These are phyloP conservation scores for Rhorus exstirpatorius DNA, from an alignment of 2,888 invertebrate species.

Conservation along the genomic window DNA sequence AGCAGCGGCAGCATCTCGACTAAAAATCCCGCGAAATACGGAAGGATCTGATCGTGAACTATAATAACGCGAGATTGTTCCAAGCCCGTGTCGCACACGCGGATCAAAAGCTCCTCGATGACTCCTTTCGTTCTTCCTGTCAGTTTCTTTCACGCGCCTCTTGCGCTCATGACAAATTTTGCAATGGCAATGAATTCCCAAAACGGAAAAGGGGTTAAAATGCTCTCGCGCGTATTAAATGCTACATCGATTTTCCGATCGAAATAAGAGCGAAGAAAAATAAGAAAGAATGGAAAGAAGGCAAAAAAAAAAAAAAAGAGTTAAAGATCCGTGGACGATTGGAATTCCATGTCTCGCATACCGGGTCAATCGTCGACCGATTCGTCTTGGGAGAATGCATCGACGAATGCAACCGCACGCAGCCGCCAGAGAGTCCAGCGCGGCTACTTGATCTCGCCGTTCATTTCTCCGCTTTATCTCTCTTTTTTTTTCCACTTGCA, in stretches of 20 bases:
- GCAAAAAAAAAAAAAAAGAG: slow-evolving; percentile 13
- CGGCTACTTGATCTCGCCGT: slow-evolving; percentile 55
- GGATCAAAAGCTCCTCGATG: neutral
- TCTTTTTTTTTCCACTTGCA: slow-evolving; percentile 33
- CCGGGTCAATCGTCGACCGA: slow-evolving; percentile 79
- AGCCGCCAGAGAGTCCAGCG: slow-evolving; percentile 16
- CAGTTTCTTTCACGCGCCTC: slow-evolving; percentile 1
- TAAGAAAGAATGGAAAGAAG: slow-evolving; percentile 19
- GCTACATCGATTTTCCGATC: slow-evolving; percentile 7
- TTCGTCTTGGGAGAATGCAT: slow-evolving; percentile 67
- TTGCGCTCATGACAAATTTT: slow-evolving; percentile 36
- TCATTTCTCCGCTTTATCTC: slow-evolving; percentile 37
- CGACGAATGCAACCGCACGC: slow-evolving; percentile 61
- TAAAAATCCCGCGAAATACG: neutral
- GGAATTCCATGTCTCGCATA: slow-evolving; percentile 80
- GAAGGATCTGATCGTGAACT: too few species aligned
- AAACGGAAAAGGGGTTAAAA: slow-evolving; percentile 11
- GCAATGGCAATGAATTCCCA: neutral
- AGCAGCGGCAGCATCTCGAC: slow-evolving; percentile 14
- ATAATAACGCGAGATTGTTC: neutral
- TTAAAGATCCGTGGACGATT: slow-evolving; percentile 53
- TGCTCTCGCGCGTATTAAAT: slow-evolving; percentile 33
- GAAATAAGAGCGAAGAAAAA: slow-evolving; percentile 42
- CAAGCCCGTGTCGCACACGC: neutral
- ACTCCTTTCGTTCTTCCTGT: neutral